Base-by-base conservation (phyloP, 1,140 invertebrate genomes). In the Steinernema khuongi region DNA sequence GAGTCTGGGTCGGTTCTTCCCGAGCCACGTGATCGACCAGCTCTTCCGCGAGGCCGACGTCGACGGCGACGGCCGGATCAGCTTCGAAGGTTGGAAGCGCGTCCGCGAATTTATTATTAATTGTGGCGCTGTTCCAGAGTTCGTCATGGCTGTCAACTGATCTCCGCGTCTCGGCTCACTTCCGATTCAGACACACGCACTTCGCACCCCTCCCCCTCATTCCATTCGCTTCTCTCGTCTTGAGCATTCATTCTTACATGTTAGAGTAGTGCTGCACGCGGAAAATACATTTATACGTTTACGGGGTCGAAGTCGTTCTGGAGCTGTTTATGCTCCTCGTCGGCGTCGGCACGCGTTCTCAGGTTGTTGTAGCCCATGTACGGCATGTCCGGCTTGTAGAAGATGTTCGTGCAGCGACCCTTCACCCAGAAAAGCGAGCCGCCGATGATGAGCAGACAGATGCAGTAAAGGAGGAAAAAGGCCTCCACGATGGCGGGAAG, bases 61-160 rank as follows among this genome's bases (percentile, higher is more conserved):
- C 22, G 82, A 84, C 68, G 81, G 84, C 18, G 82, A 84, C 68
- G 82, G 82, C 36, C 81, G 84, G 74, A 84, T 84, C 41, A 83
- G 80, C 69, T 84, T 84, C 36, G 77, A 85, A 68, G 82, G 82
- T 81, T 66, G 28, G 67, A 66, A 1, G 30, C 70, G 67, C 17
- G 36, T 41, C 32, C 71, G 26, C 17, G 43, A 71, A n/a, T 66
- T 1, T 28, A 67, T 68, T n/a, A 76, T 41, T 31, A 22, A 43
- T 28, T 43, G 43, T 19, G 11, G 1, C 29, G 30, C 26, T 31
- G 29, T 73, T 81, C 29, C 68, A 81, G 81, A 81, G 41, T 81
- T 81, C 66, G 79, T 80, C 22, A 78, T 80, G 32, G 80, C 81
- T 60, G 81, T 81, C 22, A 83, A 79, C 69, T 80, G 66, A 79